Evolutionary conservation across 2,888 invertebrate genomes (phyloP), one percentile per base, ranked within the genome.

Genomic region (Chloroclysta siterata): DNA sequence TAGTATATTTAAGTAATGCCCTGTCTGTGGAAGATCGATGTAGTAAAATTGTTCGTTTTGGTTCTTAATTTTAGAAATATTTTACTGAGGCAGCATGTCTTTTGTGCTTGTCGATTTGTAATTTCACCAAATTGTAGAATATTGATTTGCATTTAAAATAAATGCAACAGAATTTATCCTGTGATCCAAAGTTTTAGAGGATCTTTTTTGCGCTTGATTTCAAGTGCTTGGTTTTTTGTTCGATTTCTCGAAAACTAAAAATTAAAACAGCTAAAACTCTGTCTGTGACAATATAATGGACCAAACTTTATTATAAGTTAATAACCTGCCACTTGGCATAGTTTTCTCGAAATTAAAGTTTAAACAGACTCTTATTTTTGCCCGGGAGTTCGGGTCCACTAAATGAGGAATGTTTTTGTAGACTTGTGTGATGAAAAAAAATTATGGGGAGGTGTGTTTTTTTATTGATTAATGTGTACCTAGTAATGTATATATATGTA

Each of bases 161-260:
- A 53, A 52, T 59, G 36, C 46, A 53, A 59, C 53, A 59, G 59
- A 39, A 59, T 53, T 47, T 59, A 53, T 59, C 44, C 17, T 53
- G 59, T 53, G 59, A 59, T 59, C 59, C 53, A 59, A 59, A 59
- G 46, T 59, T 52, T 46, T 33, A 11, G 59, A 36, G 46, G 53
- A 53, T 51, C 51, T 52, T 52, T 59, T 59, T 36, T 59, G 53
- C 53, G 53, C 59, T 28, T 47, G 28, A 17, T 59, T 59, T 44
- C 59, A 53, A 59, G 53, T 59, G 51, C 39, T 59, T 59, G 48
- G 56, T 56, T 56, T 47, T 48, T 56, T 56, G 48, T 56, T 56
- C 47, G 33, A 59, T 59, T 59, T 59, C 59, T 59, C 53, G 44
- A 53, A 59, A 59, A 44, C 47, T 59, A 52, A 52, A 53, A 47